Evolutionary conservation across 2,888 invertebrate species (phyloP), one percentile per base, ranked within the genome.

Genomic region (Synergus umbraculus): DNA sequence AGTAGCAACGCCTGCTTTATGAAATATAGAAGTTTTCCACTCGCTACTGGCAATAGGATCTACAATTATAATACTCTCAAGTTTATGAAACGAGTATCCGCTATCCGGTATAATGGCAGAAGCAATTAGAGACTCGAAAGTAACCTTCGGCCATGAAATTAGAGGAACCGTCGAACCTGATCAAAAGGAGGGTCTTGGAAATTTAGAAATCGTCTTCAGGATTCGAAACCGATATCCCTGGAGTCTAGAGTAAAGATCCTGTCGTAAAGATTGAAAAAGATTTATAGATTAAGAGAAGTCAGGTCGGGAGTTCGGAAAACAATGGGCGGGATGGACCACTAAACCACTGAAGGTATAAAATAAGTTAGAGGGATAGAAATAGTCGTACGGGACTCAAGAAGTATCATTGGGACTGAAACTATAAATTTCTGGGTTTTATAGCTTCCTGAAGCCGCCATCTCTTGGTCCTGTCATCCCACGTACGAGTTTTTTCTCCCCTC

Each of bases 341-440:
- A 66, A 66, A 66, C 10, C 66, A 66, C n/a, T 41, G 13, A 37
- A 63, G 63, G 41, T 15, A 65, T 37, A 65, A 41, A 15, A 41
- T 29, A 65, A 65, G 43, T 41, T 15, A 41, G 64, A 37, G 37
- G 64, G 43, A 66, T 66, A 41, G n/a, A 18, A 66, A 66, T 66
- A 18, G 66, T 66, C 18, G 43, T 43, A 66, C 41, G 43, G 66
- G n/a, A 18, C 66, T n/a, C 43, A n/a, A 66, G 18, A 66, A 37
- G 43, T 43, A 66, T 66, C 43, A 43, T 66, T 66, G 43, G 66
- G 41, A 43, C 66, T 66, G 66, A 43, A 66, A 43, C 66, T 43
- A 66, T 66, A 66, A 66, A 66, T 66, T 43, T 43, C 43, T 18
- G 37, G 41, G 43, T 37, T 66, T 66, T 66, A 66, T 66, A 66